Conservation (phyloP, 64 coral and sea anemone species). For the Stichodactyla helianthus region DNA sequence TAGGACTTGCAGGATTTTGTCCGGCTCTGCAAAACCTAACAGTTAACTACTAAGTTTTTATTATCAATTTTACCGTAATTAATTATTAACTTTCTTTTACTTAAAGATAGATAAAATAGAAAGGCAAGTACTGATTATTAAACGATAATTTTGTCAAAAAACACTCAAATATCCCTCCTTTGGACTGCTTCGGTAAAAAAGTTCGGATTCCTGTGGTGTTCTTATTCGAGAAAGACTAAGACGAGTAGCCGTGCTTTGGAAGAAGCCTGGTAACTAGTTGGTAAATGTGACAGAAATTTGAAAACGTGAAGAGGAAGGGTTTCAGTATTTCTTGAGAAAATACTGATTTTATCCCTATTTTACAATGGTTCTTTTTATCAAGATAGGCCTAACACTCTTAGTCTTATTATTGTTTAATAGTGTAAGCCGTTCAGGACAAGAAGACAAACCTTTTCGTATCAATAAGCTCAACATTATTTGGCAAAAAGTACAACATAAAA, state of each 20-base stretch:
- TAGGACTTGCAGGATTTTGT: too few relatives aligned
- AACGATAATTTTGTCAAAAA: not conserved
- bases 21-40: too few relatives aligned
- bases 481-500: constrained; percentile 77
- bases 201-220: not conserved
- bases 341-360: not conserved
- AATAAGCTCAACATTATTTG: constrained; percentile 78
- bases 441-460: constrained; percentile 59
- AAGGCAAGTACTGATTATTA: too few relatives aligned
- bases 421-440: not conserved
- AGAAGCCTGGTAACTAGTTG: not conserved
- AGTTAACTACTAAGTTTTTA: too few relatives aligned
- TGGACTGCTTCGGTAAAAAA: not conserved
- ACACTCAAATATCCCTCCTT: not conserved
- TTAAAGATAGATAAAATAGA: too few relatives aligned
- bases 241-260: not conserved
- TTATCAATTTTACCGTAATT: too few relatives aligned
- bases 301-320: not conserved
- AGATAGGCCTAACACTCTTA: not conserved
- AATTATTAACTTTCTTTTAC: too few relatives aligned
- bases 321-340: not conserved
- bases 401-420: not conserved
- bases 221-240: not conserved
- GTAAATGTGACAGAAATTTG: not conserved
- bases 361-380: not conserved